Conservation (phyloP, 2,113 vertebrate genomes). For the Hypanus sabinus region DNA sequence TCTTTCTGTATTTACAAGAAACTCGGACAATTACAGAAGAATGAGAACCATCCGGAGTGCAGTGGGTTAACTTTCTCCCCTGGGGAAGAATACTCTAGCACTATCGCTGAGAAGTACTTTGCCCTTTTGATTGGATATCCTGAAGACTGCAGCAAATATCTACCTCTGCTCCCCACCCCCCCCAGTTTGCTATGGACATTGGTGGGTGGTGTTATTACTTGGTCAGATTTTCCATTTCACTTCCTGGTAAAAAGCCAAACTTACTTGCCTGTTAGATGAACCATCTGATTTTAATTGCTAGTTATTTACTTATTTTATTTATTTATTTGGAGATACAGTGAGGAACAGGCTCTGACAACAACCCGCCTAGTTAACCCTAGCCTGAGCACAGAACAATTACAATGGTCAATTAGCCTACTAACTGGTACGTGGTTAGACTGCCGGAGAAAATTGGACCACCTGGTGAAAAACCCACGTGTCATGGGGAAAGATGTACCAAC, state of each 20-base stretch:
- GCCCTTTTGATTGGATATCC: neutral
- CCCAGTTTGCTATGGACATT: neutral
- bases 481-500: no score
- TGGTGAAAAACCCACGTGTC: no score
- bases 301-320: no score
- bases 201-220: no score
- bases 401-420: no score
- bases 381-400: no score
- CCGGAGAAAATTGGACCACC: no score
- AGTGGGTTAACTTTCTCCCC: neutral
- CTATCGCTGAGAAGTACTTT: neutral
- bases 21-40: neutral
- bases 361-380: no score
- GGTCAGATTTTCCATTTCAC: neutral
- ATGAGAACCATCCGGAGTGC: neutral
- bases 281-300: neutral
- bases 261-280: neutral
- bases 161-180: neutral
- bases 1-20: neutral
- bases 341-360: no score
- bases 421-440: no score
- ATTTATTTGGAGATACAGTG: no score
- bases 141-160: neutral
- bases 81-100: neutral
- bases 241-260: neutral